These are phyloP conservation scores for Caenorhabditis zanzibari DNA, from an alignment of 2,888 invertebrate species.

Conservation along the genomic window DNA sequence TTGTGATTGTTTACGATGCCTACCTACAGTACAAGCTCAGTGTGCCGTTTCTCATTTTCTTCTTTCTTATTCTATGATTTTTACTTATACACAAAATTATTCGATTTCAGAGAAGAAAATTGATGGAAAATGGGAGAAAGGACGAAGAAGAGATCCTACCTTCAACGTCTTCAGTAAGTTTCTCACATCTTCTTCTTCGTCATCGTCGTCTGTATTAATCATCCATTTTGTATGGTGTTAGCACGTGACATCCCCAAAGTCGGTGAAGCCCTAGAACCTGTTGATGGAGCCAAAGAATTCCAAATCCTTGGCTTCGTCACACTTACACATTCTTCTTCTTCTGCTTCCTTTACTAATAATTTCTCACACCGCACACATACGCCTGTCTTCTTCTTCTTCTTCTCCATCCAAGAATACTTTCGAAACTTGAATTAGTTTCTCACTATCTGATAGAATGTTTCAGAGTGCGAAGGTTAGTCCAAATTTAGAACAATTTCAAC, in stretches of 20 bases:
- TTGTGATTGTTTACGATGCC: too few relatives aligned
- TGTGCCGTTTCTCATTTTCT: too few relatives aligned
- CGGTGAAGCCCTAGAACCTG: conserved; percentile 31
- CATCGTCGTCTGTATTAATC: conserved; percentile 13
- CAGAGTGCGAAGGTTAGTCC: conserved; percentile 7
- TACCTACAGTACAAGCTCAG: too few relatives aligned
- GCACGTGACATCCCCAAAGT: conserved; percentile 21
- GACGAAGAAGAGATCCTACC: conserved; percentile 21
- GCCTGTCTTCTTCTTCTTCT: not conserved
- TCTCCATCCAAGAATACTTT: conserved; percentile 15
- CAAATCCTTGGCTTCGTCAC: conserved; percentile 41
- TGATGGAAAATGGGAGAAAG: conserved; percentile 40
- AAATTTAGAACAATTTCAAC: too few relatives aligned
- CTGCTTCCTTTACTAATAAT: conserved; percentile 11
- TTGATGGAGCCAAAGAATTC: conserved; percentile 19
- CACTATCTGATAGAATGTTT: conserved; percentile 23
- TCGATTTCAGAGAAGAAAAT: conserved; percentile 22
- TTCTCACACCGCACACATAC: conserved; percentile 6
- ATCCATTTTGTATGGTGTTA: conserved; percentile 13
- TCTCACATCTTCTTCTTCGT: not conserved
- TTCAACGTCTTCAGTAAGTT: conserved; percentile 34
- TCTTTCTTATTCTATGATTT: too few relatives aligned
- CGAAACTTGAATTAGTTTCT: not conserved
- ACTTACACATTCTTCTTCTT: conserved; percentile 13
- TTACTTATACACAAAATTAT: too few relatives aligned